Base-by-base conservation (phyloP, 2,888 invertebrate species). In the Epirrita christyi region DNA sequence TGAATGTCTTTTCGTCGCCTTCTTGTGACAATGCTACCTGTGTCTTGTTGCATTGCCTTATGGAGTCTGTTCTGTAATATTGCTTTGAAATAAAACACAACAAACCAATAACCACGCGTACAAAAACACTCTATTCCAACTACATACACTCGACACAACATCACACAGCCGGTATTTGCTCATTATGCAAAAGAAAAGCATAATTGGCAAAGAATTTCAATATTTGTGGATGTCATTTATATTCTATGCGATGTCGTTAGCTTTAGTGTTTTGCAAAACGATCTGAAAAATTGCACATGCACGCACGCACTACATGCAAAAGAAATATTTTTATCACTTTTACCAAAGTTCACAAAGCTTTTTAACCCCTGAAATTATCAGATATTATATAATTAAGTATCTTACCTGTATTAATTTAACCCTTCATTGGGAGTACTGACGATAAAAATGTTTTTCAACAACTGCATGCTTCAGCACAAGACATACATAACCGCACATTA, bases 151-250 rank as follows among this genome's bases (percentile, higher is more conserved):
- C 52, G 10, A 71, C 70, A 73, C 59, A 52, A 73, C 75, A 78
- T 7, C 32, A 32, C 82, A 80, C 73, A 71, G 71, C 67, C 70
- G 80, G 92, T 92, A 91, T 92, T 92, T 88, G 90, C 91, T 91
- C 91, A 91, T 92, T 89, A 88, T 88, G 92, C 90, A 73, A 77
- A 63, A 75, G 73, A 81, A 83, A 78, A 70, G 88, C 91, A 91
- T 90, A 90, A 91, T 91, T 91, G 92, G 92, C 90, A 90, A 87
- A 79, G 75, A 63, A 56, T 66, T 55, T 69, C 56, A 77, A 72
- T 70, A 78, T 71, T 77, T 80, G 78, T 89, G 88, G 92, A 80
- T 89, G 90, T 91, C 92, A 92, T 92, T 91, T 91, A 90, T 83
- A 63, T 63, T 63, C 80, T 68, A 72, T 66, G 67, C 66, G 47